Evolutionary conservation across 2,888 invertebrate genomes (phyloP), one percentile per base, ranked within the genome.

Genomic region (Crematogaster levior): DNA sequence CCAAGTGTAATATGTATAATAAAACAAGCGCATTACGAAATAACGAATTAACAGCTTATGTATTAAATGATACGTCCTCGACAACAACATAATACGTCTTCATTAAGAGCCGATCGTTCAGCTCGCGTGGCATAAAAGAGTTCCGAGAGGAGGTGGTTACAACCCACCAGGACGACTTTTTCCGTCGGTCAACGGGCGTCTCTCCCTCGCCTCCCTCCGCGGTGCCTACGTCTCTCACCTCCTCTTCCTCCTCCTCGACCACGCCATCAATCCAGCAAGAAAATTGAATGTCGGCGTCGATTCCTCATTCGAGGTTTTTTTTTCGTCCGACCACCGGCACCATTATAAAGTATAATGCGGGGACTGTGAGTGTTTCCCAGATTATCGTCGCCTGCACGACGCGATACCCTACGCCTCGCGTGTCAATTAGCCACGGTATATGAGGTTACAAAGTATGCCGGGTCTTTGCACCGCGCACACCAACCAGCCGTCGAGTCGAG

Each of bases 311-410:
- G 77, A 81, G 65, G 18, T 61, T 70, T 51, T 48, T 79, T 77
- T 30, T 53, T 72, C 61, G 24, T 34, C n/a, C 73, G 73, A 61
- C 77, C 74, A 61, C 75, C 82, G 75, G 70, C 82, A 40, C 88
- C 83, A 93, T 93, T 93, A 92, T 89, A 92, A 93, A 93, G 93
- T 93, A 92, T 93, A 93, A 93, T 93, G 88, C 87, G 89, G 89
- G 70, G 83, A 84, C 86, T 88, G 83, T 72, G 81, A 87, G 81
- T 90, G 90, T 89, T 89, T 89, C 89, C 91, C 91, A 92, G 93
- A 93, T 93, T 92, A 92, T 89, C 89, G 90, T 89, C 84, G 88
- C 87, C 89, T 89, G 85, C 83, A 89, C 89, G 85, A 90, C 88
- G 90, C 90, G 90, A 92, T 91, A 92, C 90, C 90, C 86, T 86